Percentiles rank a stretch among this genome's conserved stretches.
Conservation (phyloP, 1,140 invertebrate genomes). For the Zophobas morio region DNA sequence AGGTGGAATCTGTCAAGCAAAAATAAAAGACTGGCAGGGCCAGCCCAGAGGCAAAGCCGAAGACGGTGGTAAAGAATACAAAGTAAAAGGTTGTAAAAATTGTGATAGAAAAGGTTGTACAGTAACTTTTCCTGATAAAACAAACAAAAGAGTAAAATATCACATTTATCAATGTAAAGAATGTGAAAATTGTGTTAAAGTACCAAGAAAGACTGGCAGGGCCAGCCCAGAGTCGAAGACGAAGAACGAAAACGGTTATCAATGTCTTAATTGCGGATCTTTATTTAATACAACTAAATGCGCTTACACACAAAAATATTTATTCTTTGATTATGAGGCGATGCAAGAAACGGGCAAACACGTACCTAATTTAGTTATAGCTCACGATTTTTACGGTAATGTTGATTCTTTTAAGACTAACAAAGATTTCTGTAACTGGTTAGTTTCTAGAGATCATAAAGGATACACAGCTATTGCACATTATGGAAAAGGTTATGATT, state of each 20-base stretch:
- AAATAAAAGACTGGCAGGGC: neutral
- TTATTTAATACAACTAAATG: constrained; percentile 31
- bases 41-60: too few relatives aligned
- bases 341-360: constrained; percentile 42
- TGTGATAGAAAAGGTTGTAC: constrained; percentile 29
- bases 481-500: too few relatives aligned
- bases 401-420: constrained; percentile 19
- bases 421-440: constrained; percentile 36
- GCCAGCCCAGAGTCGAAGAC: neutral
- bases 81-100: constrained; percentile 41
- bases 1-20: constrained; percentile 33
- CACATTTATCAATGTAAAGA: constrained; percentile 23
- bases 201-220: neutral
- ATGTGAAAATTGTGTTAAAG: constrained; percentile 35
- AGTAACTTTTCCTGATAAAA: too few relatives aligned
- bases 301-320: constrained; percentile 33
- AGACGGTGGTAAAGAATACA: constrained; percentile 27
- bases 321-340: constrained; percentile 44
- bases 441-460: constrained; percentile 18
- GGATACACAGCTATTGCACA: too few relatives aligned
- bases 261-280: constrained; percentile 30
- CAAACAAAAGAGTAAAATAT: too few relatives aligned
- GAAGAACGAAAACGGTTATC: constrained; percentile 8
- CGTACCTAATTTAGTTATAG: constrained; percentile 35
- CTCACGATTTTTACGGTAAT: constrained; percentile 32